Conservation (phyloP, 2,888 invertebrate genomes). For the Diplazon laetatorius region DNA sequence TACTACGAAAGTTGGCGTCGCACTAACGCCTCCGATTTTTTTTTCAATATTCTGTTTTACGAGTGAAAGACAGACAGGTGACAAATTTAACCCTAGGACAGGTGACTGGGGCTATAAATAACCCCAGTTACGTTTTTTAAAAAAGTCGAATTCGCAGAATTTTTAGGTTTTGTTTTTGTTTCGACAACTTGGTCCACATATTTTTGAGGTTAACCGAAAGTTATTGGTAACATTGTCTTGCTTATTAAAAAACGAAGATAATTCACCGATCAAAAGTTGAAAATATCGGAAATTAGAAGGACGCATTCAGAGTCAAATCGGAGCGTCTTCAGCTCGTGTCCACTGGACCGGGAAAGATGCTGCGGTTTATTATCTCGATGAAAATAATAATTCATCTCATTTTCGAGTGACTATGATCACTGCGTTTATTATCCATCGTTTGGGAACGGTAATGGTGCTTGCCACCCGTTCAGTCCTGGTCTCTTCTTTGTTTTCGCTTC, state of each 20-base stretch:
- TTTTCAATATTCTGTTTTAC: background rate
- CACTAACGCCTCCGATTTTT: background rate
- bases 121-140: too few relatives aligned
- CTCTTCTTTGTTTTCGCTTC: conserved; percentile 29
- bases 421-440: conserved; percentile 38
- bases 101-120: too few relatives aligned
- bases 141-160: too few relatives aligned
- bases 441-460: conserved; percentile 38
- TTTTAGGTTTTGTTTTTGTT: too few relatives aligned
- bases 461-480: conserved; percentile 22
- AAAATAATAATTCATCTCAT: conserved; percentile 51
- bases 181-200: too few relatives aligned
- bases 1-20: background rate
- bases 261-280: conserved; percentile 23
- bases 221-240: too few relatives aligned
- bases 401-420: conserved; percentile 1
- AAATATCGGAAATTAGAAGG: conserved; percentile 28
- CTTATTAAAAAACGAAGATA: background rate
- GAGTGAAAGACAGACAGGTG: too few relatives aligned
- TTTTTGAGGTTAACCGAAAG: too few relatives aligned
- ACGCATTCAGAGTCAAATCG: conserved; percentile 34
- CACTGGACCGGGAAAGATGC: background rate
- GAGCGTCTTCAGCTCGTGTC: conserved; percentile 6
- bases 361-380: conserved; percentile 37
- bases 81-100: too few relatives aligned